phyloP scores from a whole-genome alignment of 2,113 vertebrate species.

The Corydoras sp. region DNA sequence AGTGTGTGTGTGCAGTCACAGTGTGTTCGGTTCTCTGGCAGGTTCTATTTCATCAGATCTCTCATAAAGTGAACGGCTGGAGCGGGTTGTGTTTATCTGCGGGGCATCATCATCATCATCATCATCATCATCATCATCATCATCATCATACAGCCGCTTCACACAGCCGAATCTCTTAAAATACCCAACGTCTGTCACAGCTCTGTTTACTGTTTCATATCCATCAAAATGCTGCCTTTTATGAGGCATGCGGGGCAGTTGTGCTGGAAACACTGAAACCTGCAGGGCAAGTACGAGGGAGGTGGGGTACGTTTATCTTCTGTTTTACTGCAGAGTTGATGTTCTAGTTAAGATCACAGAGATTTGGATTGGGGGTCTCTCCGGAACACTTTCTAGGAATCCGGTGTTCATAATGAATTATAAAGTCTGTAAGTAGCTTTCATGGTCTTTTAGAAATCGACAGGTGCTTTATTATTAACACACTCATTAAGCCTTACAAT shows the following conservation, averaged over 20 bases:
- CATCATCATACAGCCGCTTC: conserved; percentile 29
- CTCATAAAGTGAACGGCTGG: conserved; percentile 19
- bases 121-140: neutral
- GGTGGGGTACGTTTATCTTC: too few relatives aligned
- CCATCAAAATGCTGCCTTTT: conserved; percentile 17
- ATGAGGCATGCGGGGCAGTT: neutral
- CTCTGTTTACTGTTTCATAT: conserved; percentile 40
- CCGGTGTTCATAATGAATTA: too few relatives aligned
- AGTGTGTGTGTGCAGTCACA: conserved; percentile 11
- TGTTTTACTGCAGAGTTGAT: too few relatives aligned
- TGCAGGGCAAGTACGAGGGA: conserved; percentile 18
- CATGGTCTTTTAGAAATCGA: too few relatives aligned
- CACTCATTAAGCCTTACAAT: too few relatives aligned
- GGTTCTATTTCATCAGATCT: conserved; percentile 17
- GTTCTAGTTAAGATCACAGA: too few relatives aligned
- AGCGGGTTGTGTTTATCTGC: conserved; percentile 24
- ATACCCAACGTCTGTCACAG: conserved; percentile 29
- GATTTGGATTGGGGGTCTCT: too few relatives aligned
- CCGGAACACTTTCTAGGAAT: too few relatives aligned
- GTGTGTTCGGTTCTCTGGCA: conserved; percentile 4
- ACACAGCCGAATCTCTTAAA: conserved; percentile 22
- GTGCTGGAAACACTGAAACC: conserved; percentile 3
- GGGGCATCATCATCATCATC: conserved; percentile 3
- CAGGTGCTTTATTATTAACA: too few relatives aligned
- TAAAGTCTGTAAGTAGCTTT: too few relatives aligned